Evolutionary conservation across 2,113 vertebrate species (phyloP), one percentile per base, ranked within the genome.

Genomic region (Cyprinus carpio): DNA sequence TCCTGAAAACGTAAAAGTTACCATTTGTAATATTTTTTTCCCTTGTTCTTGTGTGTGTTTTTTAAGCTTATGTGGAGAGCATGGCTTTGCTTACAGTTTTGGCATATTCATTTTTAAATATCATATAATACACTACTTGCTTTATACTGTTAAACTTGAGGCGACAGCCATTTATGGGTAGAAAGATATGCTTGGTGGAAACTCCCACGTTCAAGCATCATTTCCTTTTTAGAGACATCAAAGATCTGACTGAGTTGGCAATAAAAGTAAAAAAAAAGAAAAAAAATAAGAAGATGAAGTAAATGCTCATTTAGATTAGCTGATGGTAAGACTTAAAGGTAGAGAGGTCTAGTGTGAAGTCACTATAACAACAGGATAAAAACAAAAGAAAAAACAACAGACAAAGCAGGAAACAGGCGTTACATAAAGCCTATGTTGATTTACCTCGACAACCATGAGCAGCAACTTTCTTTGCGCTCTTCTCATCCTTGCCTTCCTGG

Each of bases 201-300:
- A 91, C 85, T 89, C 80, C 87, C 79, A 86, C 84, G 34, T 43
- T 46, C 64, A n/a, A 72, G 31, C 74, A 79, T 88, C 79, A 87
- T 77, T 87, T 89, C 87, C 89, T 86, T 90, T 75, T 83, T 81
- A 7, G 31, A 69, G 51, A 15, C 34, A 85, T 75, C 56, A 56
- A 46, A 85, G 76, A 40, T 56, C 20, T 64, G 46, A 40, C 25
- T 60, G 71, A 84, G 77, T 7, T 82, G 71, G 40, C 46, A 80
- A 40, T 13, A 69, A 29, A 46, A 31, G 72, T 18, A 60, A 74
- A 75, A 67, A 40, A n/a, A 11, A 25, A 40, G 6, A 40, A 8
- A 80, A 77, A 6, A 29, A 25, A 4, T 15, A 76, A 2, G 1
- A 51, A 20, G 5, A 54, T 7, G 51, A 1, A 54, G 51, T 54